phyloP scores from a whole-genome alignment of 2,113 vertebrate genomes.

The Ranitomeya imitator region DNA sequence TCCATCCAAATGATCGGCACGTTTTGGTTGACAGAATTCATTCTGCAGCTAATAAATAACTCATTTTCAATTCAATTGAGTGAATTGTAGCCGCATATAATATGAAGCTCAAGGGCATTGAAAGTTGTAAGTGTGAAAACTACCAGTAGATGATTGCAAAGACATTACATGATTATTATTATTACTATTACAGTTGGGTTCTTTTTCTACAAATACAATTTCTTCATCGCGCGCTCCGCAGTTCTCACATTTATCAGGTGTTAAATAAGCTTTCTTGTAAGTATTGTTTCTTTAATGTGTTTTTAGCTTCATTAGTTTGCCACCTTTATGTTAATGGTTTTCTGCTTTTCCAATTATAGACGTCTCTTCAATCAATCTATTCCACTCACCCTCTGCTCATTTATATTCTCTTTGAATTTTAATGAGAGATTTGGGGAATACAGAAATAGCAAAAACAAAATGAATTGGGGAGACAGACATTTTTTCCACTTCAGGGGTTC shows the following conservation, averaged over 20 bases:
- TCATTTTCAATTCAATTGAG: conserved; percentile 47
- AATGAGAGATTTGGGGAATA: conserved; percentile 38
- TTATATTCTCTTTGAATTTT: conserved; percentile 30
- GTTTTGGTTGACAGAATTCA: conserved; percentile 45
- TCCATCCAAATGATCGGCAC: conserved; percentile 13
- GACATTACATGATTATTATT: conserved; percentile 48
- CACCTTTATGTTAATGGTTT: conserved; percentile 42
- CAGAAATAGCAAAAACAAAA: neutral
- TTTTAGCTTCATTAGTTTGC: conserved; percentile 41
- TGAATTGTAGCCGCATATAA: conserved; percentile 33
- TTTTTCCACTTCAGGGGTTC: neutral
- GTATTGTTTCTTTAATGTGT: conserved; percentile 40
- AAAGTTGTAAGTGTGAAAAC: conserved; percentile 42
- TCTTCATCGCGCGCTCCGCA: neutral
- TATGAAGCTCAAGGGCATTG: conserved; percentile 46
- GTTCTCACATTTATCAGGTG: conserved; percentile 47
- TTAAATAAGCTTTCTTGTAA: conserved; percentile 38
- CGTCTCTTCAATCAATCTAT: conserved; percentile 42
- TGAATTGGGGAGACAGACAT: neutral
- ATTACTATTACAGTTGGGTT: neutral
- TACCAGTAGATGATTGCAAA: conserved; percentile 39
- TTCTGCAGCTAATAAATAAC: conserved; percentile 39
- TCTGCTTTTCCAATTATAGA: conserved; percentile 42
- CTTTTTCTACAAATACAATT: conserved; percentile 30
- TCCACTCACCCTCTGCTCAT: conserved; percentile 8